phyloP scores from a whole-genome alignment of 92 coral and sea anemone genomes.

The Porites rus region DNA sequence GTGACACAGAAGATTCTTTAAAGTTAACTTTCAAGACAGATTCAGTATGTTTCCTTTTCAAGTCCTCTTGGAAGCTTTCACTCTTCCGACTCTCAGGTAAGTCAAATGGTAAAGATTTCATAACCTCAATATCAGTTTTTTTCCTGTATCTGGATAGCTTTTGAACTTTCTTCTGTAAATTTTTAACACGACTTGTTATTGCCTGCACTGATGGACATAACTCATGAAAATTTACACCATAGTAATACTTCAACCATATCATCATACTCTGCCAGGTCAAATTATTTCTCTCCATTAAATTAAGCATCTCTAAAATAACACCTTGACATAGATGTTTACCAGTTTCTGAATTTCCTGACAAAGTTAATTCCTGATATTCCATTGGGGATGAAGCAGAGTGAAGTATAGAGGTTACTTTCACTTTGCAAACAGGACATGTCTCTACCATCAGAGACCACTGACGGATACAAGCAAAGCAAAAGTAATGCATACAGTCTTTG shows the following conservation, averaged over 20 bases:
- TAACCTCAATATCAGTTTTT: constrained; percentile 29
- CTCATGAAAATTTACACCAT: constrained; percentile 36
- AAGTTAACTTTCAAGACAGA: constrained; percentile 35
- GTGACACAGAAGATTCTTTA: constrained; percentile 40
- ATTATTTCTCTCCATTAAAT: constrained; percentile 28
- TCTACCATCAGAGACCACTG: constrained; percentile 52
- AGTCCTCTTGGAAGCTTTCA: constrained; percentile 44
- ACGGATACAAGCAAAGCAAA: constrained; percentile 37
- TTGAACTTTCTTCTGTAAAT: constrained; percentile 38
- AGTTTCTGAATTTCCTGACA: constrained; percentile 33
- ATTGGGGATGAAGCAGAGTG: constrained; percentile 43
- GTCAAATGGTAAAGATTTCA: constrained; percentile 41
- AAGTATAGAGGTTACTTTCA: constrained; percentile 41
- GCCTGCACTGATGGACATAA: constrained; percentile 44
- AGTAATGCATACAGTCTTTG: constrained; percentile 44
- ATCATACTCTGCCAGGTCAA: constrained; percentile 46
- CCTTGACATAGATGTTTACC: constrained; percentile 37
- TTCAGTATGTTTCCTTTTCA: constrained; percentile 44
- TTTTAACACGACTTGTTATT: constrained; percentile 38
- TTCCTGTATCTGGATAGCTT: constrained; percentile 34
- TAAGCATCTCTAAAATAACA: constrained; percentile 34
- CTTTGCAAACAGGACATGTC: constrained; percentile 41
- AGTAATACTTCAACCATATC: constrained; percentile 49
- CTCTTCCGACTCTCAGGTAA: constrained; percentile 36
- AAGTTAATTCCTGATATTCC: constrained; percentile 36